Evolutionary conservation across 2,888 invertebrate genomes (phyloP).

Genomic region (Machimus atricapillus): DNA sequence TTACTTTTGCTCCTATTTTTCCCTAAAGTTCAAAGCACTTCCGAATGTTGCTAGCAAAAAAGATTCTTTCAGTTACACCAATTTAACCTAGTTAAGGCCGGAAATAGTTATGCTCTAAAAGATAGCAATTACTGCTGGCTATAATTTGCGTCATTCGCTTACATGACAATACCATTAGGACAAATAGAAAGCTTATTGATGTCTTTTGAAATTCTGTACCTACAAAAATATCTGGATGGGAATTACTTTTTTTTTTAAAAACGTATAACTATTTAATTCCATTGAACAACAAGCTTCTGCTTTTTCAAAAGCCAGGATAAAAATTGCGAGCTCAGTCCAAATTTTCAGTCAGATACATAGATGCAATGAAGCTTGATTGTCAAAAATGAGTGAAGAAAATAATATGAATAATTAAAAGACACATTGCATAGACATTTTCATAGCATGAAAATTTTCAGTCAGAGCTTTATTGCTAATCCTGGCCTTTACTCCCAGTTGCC

Average conservation of each 20-base stretch:
- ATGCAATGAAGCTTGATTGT: not conserved
- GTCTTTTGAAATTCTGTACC: not conserved
- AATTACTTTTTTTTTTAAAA: too few relatives aligned
- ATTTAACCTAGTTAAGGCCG: not conserved
- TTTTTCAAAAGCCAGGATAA: not conserved
- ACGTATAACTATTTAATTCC: too few relatives aligned
- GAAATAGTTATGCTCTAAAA: not conserved
- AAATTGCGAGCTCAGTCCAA: not conserved
- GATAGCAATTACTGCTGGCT: not conserved
- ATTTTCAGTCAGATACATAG: not conserved
- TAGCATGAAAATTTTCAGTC: not conserved
- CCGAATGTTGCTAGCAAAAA: too few relatives aligned
- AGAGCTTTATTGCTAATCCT: not conserved
- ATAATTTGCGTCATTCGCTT: not conserved
- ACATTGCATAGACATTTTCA: not conserved
- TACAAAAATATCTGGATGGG: too few relatives aligned
- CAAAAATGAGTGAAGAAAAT: not conserved
- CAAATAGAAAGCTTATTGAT: not conserved
- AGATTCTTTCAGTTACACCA: too few relatives aligned
- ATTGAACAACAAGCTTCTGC: too few relatives aligned
- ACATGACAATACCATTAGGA: not conserved
- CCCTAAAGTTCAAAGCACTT: too few relatives aligned
- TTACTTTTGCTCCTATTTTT: too few relatives aligned
- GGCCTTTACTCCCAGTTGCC: not conserved
- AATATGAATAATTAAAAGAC: not conserved